These are phyloP conservation scores for human DNA, from an alignment of 2,113 vertebrate species.

Conservation along the genomic window DNA sequence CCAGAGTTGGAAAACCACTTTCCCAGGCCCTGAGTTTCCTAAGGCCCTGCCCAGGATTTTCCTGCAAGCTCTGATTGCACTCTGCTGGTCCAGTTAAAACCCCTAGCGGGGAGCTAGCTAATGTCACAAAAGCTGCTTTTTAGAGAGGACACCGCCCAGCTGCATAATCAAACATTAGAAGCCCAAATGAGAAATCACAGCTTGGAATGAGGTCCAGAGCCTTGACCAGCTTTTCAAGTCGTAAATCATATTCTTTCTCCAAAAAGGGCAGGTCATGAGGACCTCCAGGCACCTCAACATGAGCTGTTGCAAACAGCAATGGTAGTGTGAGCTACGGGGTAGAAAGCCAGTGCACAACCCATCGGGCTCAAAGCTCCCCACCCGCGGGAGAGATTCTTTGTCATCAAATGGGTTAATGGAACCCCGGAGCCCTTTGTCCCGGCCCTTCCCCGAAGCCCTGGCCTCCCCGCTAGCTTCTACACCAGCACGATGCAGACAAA, in stretches of 20 bases:
- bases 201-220: constrained; percentile 36
- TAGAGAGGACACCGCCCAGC: constrained; percentile 40
- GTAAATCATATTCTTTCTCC: constrained; percentile 14
- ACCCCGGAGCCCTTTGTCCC: neutral
- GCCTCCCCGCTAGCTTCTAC: neutral
- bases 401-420: neutral
- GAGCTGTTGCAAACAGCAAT: neutral
- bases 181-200: constrained; percentile 47
- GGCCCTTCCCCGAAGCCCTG: neutral
- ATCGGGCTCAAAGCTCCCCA: neutral
- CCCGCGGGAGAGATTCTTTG: neutral
- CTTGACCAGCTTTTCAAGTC: constrained; percentile 8
- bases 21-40: neutral
- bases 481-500: neutral
- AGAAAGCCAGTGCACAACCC: neutral
- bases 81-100: neutral
- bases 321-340: neutral
- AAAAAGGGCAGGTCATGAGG: neutral
- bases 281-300: neutral
- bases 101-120: neutral
- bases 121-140: neutral
- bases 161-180: constrained; percentile 44
- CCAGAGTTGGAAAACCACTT: neutral
- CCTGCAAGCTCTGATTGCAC: neutral
- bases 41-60: neutral